Evolutionary conservation across 2,888 invertebrate genomes (phyloP).

Genomic region (Agrenia bidenticulata): DNA sequence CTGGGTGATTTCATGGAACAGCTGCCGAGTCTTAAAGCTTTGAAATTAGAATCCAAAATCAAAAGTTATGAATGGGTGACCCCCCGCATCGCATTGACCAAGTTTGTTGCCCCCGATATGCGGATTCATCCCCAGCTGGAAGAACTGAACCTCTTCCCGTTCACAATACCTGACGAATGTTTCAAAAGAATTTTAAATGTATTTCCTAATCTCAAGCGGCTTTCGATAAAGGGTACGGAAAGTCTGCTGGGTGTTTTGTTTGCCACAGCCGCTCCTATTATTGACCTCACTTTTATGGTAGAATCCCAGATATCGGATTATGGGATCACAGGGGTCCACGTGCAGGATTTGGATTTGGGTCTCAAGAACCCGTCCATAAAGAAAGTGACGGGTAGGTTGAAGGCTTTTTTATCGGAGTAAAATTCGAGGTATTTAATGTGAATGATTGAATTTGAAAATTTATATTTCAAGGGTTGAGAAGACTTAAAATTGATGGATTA

Average conservation of each 20-base stretch:
- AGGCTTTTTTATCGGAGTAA: too few relatives aligned
- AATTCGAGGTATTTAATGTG: too few relatives aligned
- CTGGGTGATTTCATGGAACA: constrained; percentile 19
- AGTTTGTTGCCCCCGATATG: background rate
- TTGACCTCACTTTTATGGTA: constrained; percentile 25
- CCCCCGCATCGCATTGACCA: constrained; percentile 11
- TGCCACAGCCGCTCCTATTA: constrained; percentile 9
- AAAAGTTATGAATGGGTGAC: background rate
- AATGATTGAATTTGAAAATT: background rate
- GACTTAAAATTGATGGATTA: constrained; percentile 30
- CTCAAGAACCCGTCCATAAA: too few relatives aligned
- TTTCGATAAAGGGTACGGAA: constrained; percentile 24
- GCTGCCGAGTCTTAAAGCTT: constrained; percentile 18
- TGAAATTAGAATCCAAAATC: constrained; percentile 21
- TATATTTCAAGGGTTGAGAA: constrained; percentile 17
- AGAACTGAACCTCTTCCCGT: constrained; percentile 16
- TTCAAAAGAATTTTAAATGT: constrained; percentile 9
- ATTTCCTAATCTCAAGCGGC: constrained; percentile 18
- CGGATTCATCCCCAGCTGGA: background rate
- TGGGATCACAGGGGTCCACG: constrained; percentile 21
- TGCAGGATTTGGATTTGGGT: too few relatives aligned
- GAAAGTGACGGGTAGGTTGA: too few relatives aligned
- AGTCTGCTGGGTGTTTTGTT: constrained; percentile 18
- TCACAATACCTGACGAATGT: background rate
- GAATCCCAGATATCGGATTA: constrained; percentile 32